These are phyloP conservation scores for Anhinga anhinga DNA, from an alignment of 2,113 vertebrate species.

Conservation along the genomic window DNA sequence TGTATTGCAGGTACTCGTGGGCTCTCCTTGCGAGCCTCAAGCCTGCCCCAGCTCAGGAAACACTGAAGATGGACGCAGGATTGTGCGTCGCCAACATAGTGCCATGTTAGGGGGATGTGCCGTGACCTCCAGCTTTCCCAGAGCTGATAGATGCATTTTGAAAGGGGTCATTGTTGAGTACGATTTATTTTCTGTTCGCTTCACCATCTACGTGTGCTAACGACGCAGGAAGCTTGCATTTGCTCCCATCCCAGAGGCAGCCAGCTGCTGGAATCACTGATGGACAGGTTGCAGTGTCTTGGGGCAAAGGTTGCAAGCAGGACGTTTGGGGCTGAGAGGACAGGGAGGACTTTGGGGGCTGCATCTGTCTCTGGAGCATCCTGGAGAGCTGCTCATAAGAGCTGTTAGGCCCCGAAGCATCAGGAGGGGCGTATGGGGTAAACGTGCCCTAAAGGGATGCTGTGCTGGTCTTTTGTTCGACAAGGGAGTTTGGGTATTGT, in stretches of 20 bases:
- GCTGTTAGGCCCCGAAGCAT: neutral
- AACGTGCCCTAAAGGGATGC: neutral
- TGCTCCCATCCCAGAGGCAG: neutral
- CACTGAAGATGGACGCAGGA: rapidly evolving
- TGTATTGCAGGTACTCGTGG: rapidly evolving
- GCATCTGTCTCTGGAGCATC: neutral
- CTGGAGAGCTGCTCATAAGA: neutral
- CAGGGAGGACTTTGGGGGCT: neutral
- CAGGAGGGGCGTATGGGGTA: neutral
- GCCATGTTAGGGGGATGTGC: neutral
- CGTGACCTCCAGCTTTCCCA: neutral
- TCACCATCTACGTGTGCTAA: rapidly evolving
- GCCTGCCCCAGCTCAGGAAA: neutral
- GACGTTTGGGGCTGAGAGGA: rapidly evolving
- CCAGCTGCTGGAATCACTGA: neutral
- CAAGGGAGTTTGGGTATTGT: neutral
- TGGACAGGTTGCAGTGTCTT: neutral
- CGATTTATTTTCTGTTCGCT: neutral
- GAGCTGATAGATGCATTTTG: neutral
- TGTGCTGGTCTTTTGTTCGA: neutral
- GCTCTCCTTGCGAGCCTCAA: neutral
- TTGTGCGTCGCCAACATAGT: neutral
- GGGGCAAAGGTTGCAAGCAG: neutral
- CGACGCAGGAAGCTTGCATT: neutral
- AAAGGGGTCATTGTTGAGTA: neutral